A percentile compares a stretch with the other conserved stretches of the same genome.
phyloP scores from a whole-genome alignment of 2,888 invertebrate species.

The Drosophila colorata region DNA sequence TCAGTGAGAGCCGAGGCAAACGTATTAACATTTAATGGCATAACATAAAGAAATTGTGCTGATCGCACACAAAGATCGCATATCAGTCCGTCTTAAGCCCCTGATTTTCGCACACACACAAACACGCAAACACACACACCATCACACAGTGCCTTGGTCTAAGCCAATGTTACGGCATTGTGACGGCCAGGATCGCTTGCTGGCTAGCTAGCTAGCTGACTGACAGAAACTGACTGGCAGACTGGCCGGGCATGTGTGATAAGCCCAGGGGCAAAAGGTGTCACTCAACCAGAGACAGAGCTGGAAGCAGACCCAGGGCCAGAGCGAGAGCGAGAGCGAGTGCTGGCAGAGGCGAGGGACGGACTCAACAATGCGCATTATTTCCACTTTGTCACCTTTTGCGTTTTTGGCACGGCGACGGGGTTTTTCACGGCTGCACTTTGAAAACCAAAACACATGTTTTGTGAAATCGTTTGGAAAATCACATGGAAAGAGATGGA shows the following conservation, averaged over 20 bases:
- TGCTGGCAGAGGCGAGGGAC: slow-evolving; percentile 26
- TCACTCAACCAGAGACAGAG: slow-evolving; percentile 12
- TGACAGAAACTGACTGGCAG: slow-evolving; percentile 16
- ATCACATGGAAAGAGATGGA: slow-evolving; percentile 53
- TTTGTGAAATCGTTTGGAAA: slow-evolving; percentile 77
- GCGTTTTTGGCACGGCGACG: slow-evolving; percentile 46
- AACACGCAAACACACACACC: background rate
- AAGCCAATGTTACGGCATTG: slow-evolving; percentile 80
- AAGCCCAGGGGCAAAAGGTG: slow-evolving; percentile 67
- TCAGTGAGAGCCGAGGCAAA: slow-evolving; percentile 19
- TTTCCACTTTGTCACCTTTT: slow-evolving; percentile 82
- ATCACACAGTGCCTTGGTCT: slow-evolving; percentile 30
- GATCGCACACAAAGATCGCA: slow-evolving; percentile 28
- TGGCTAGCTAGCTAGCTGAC: slow-evolving; percentile 1
- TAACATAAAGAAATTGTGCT: slow-evolving; percentile 75
- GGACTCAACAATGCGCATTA: slow-evolving; percentile 74
- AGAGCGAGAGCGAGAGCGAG: background rate
- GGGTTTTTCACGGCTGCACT: slow-evolving; percentile 69
- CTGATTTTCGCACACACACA: slow-evolving; percentile 67
- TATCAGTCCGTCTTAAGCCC: slow-evolving; percentile 55
- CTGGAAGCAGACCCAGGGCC: slow-evolving; percentile 23
- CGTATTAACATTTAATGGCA: slow-evolving; percentile 71
- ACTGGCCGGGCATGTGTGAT: slow-evolving; percentile 47
- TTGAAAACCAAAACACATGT: slow-evolving; percentile 79
- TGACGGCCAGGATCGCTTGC: slow-evolving; percentile 34